Base-by-base conservation (phyloP, 2,113 vertebrate genomes). In the Lepus europaeus region DNA sequence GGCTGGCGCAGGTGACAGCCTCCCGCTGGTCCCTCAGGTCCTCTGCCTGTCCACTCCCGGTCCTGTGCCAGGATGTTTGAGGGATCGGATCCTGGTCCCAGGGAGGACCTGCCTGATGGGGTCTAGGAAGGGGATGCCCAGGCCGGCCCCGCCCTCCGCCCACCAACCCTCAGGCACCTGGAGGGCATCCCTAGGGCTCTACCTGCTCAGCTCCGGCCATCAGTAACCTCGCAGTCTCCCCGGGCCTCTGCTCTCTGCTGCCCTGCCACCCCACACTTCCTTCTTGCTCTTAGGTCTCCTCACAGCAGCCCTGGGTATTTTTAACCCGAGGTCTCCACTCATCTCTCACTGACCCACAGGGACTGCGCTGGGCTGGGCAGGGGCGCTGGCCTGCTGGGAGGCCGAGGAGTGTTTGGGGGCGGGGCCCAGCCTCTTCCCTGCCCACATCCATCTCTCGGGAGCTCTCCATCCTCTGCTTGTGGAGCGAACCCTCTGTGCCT, bases 201-300 rank as follows among this genome's bases (percentile, higher is more conserved):
- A 92, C 95, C 93, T 92, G 88, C n/a, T 51, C 36, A 31, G 22
- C 82, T 96, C 87, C 10, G 27, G 77, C 78, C 91, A 83, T 72
- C 77, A 64, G 39, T 51, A 61, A 51, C 51, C n/a, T 64, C 73
- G 73, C 49, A 1, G 39, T 56, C 64, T 74, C 51, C 73, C n/a
- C 82, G 86, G 86, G 56, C 80, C 87, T 87, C 89, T 39, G 95
- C 80, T 97, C 91, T 90, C 59, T 64, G 88, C 95, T 90, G 69
- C 80, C 66, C 89, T 84, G 79, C 93, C 96, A 95, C 89, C 94
- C 95, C 87, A 45, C 97, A 95, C 92, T 98, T 98, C 97, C 98
- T 98, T 98, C 98, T 98, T 98, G 96, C 96, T 96, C 93, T 96
- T 89, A 90, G 94, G 87, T 97, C 89, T 97, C 84, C 93, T 91